Evolutionary conservation across 2,888 invertebrate species (phyloP).

Genomic region (Drosophila prolongata): DNA sequence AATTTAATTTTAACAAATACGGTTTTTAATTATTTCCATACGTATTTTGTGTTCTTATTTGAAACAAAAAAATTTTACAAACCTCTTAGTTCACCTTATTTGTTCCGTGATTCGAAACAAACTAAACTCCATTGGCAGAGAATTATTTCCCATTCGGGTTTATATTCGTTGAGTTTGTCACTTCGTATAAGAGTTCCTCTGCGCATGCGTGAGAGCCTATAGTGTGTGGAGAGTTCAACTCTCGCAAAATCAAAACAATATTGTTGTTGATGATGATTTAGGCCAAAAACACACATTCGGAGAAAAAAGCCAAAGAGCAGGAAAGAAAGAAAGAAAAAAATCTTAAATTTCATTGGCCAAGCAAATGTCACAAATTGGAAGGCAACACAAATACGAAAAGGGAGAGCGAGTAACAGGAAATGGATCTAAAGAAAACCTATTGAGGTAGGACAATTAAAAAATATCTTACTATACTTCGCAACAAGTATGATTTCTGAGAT

Average conservation of each 20-base stretch:
- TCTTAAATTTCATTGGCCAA: slow-evolving; percentile 73
- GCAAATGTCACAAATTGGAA: slow-evolving; percentile 74
- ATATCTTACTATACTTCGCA: not conserved
- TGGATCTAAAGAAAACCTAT: slow-evolving; percentile 1
- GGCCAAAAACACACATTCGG: slow-evolving; percentile 26
- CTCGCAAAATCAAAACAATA: slow-evolving; percentile 43
- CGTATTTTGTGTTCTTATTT: not conserved
- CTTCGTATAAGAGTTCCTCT: slow-evolving; percentile 31
- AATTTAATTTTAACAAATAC: no score
- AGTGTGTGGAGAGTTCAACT: slow-evolving; percentile 34
- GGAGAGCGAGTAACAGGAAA: not conserved
- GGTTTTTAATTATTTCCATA: not conserved
- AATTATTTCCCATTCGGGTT: slow-evolving; percentile 2
- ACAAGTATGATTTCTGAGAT: slow-evolving; percentile 7
- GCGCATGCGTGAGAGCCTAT: slow-evolving; percentile 61
- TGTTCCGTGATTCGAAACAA: slow-evolving; percentile 45
- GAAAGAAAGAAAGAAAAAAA: slow-evolving; percentile 17
- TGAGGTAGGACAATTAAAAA: slow-evolving; percentile 24
- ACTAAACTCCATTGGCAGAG: slow-evolving; percentile 16
- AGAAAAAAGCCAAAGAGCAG: slow-evolving; percentile 13
- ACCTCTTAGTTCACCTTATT: not conserved
- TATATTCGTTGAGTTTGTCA: slow-evolving; percentile 25
- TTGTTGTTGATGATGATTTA: slow-evolving; percentile 56
- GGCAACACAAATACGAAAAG: slow-evolving; percentile 5
- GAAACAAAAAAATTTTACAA: no score